These are phyloP conservation scores for Pogonomyrmex californicus DNA, from an alignment of 1,140 invertebrate genomes.

Conservation along the genomic window DNA sequence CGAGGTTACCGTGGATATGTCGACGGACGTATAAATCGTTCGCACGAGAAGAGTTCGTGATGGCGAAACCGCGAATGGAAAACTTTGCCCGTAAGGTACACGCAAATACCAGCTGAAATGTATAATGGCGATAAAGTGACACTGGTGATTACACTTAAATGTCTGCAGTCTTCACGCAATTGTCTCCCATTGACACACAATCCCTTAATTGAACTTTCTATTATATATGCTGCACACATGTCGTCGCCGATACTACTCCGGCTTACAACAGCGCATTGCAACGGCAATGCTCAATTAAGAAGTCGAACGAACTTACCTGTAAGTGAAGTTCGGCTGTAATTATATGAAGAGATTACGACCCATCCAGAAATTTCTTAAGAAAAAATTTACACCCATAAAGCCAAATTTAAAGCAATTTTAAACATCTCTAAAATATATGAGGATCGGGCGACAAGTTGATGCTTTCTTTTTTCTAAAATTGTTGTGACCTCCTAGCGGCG, in stretches of 20 bases:
- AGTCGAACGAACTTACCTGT: neutral
- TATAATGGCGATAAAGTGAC: constrained; percentile 36
- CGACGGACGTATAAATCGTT: constrained; percentile 63
- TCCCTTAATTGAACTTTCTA: constrained; percentile 45
- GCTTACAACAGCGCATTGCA: neutral
- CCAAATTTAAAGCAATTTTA: too few species aligned
- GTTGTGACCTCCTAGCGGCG: too few species aligned
- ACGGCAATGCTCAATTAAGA: neutral
- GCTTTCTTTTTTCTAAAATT: too few species aligned
- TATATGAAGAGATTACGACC: too few species aligned
- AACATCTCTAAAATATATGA: too few species aligned
- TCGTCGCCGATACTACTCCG: neutral
- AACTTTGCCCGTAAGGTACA: constrained; percentile 25
- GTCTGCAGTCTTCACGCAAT: constrained; percentile 54
- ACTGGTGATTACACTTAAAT: constrained; percentile 62
- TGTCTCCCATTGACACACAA: constrained; percentile 68
- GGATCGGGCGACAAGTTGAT: too few species aligned
- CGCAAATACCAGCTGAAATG: constrained; percentile 6
- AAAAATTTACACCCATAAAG: too few species aligned
- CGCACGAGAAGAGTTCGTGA: constrained; percentile 46
- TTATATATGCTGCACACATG: constrained; percentile 22
- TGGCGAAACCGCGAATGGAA: constrained; percentile 24
- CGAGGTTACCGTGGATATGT: constrained; percentile 14
- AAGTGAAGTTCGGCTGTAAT: too few species aligned
- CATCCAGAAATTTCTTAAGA: too few species aligned